These are phyloP conservation scores for Philypnodon macrostomus DNA, from an alignment of 2,797 vertebrate genomes.

Conservation along the genomic window DNA sequence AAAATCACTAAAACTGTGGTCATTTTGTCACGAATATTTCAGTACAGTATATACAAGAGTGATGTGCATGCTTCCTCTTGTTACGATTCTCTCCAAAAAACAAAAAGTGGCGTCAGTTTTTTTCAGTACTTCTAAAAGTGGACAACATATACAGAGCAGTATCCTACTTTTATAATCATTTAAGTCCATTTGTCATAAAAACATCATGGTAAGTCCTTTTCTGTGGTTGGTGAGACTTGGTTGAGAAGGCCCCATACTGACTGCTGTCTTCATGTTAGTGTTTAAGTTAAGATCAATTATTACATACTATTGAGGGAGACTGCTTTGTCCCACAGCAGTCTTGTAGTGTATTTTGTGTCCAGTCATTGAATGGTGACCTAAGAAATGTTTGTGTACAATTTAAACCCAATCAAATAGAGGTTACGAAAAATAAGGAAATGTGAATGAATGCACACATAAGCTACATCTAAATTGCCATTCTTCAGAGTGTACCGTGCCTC, in stretches of 20 bases:
- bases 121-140: slow-evolving; percentile 66
- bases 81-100: slow-evolving; percentile 27
- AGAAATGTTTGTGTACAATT: slow-evolving; percentile 25
- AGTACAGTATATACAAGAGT: slow-evolving; percentile 65
- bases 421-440: not conserved
- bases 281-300: slow-evolving; percentile 23
- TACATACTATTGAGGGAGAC: slow-evolving; percentile 3
- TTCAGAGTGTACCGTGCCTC: too few relatives aligned
- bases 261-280: slow-evolving; percentile 24
- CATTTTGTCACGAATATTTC: slow-evolving; percentile 31
- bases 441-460: not conserved
- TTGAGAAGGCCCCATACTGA: slow-evolving; percentile 15
- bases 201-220: slow-evolving; percentile 7
- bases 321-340: not conserved
- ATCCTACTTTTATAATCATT: slow-evolving; percentile 27
- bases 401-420: slow-evolving; percentile 43
- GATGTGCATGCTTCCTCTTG: slow-evolving; percentile 62
- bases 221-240: slow-evolving; percentile 11
- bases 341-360: slow-evolving; percentile 12
- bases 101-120: slow-evolving; percentile 73
- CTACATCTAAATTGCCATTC: too few relatives aligned
- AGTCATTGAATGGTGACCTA: slow-evolving; percentile 12
- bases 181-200: slow-evolving; percentile 29
- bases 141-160: slow-evolving; percentile 45
- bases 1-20: slow-evolving; percentile 35